Base-by-base conservation (phyloP, 2,888 invertebrate species). In the Helobdella robusta region DNA sequence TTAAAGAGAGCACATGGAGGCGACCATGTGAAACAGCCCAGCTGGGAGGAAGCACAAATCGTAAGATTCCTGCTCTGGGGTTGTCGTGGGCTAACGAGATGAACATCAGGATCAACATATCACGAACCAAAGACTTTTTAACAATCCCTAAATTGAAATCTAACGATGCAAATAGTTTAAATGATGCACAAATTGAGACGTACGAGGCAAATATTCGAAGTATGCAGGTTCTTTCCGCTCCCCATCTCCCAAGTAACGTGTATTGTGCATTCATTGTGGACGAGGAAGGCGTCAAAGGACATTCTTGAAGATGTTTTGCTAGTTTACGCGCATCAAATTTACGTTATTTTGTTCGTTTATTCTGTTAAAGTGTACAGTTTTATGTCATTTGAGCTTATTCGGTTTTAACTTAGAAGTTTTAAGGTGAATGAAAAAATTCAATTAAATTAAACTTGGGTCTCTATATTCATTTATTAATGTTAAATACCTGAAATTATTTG, bases 61-160 rank as follows among this genome's bases (percentile, higher is more conserved):
- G 23, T 44, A 66, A 64, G 32, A 79, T 83, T 28, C 85, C 86
- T 2, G 82, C 85, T 58, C 78, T 87, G 66, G 87, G 87, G 0
- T 73, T 86, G 44, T 81, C 84, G 4, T 87, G 87, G 87, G 81
- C 84, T 5, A 86, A 86, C 75, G 77, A 85, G 59, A 82, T 86
- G 2, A 84, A 84, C 0, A 83, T 83, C 6, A 80, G 86, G 35
- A 79, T 86, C 66, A 77, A 82, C 73, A 76, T 86, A 64, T 72
- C 74, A n/a, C 73, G 78, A 36, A 72, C 72, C 46, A 68, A 66
- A 23, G 46, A 68, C 2, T 11, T 18, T 2, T 30, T 70, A 1
- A 44, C 61, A 3, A 20, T 68, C 5, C 20, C 18, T n/a, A n/a
- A 50, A 30, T 65, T 23, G 50, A 28, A 58, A n/a, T 23, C 11